Conservation (phyloP, 2,888 invertebrate genomes). For the Ganaspis brasiliensis region DNA sequence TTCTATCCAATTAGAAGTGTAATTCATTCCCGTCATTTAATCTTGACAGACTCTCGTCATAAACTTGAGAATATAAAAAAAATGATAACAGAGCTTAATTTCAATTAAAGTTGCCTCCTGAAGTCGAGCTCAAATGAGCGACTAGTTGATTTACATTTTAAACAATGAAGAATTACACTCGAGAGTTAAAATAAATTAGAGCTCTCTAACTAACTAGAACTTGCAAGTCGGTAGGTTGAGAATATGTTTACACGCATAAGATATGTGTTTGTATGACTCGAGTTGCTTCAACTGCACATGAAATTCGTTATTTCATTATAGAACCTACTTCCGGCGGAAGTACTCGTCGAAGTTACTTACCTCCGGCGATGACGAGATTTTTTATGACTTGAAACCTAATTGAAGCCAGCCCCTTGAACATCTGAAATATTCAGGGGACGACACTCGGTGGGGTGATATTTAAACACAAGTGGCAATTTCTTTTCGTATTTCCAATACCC, state of each 20-base stretch:
- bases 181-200: slow-evolving; percentile 12
- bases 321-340: slow-evolving; percentile 34
- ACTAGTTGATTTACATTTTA: background rate
- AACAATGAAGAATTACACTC: slow-evolving; percentile 20
- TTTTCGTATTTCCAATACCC: slow-evolving; percentile 5
- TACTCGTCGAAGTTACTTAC: slow-evolving; percentile 13
- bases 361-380: slow-evolving; percentile 25
- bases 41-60: too few species aligned
- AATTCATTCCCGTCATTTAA: too few species aligned
- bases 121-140: too few species aligned
- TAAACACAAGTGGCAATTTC: slow-evolving; percentile 25
- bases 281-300: slow-evolving; percentile 35
- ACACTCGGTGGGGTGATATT: slow-evolving; percentile 8
- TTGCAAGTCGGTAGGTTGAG: background rate
- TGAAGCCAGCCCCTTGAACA: slow-evolving; percentile 38
- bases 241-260: slow-evolving; percentile 22
- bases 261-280: background rate
- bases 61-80: too few species aligned
- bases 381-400: slow-evolving; percentile 32
- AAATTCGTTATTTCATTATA: slow-evolving; percentile 40
- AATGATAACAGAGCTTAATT: too few species aligned
- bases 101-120: too few species aligned
- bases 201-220: slow-evolving; percentile 14
- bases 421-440: slow-evolving; percentile 8
- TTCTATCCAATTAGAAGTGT: too few species aligned